Evolutionary conservation across 2,888 invertebrate species (phyloP).

Genomic region (Tipula helvola): DNA sequence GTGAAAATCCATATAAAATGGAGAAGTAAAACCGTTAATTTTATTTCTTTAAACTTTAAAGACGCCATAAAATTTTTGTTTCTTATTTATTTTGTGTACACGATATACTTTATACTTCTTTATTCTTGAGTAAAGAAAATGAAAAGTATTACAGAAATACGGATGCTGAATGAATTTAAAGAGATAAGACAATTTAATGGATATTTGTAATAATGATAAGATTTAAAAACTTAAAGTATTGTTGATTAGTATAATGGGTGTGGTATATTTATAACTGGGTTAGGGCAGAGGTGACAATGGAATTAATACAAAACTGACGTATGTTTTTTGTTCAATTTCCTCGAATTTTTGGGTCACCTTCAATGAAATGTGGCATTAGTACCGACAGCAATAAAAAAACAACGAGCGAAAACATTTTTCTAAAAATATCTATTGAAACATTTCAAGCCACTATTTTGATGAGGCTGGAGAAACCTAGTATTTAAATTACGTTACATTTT

Average conservation of each 20-base stretch:
- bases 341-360: background rate
- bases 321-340: background rate
- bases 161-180: background rate
- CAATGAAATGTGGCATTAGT: background rate
- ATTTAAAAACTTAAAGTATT: background rate
- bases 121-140: background rate
- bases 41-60: background rate
- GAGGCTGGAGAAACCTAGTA: too few relatives aligned
- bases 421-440: too few relatives aligned
- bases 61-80: background rate
- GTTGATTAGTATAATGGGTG: background rate
- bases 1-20: background rate
- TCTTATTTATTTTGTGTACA: background rate
- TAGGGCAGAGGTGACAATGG: background rate
- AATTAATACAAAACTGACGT: background rate
- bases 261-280: background rate
- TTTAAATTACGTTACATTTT: too few relatives aligned
- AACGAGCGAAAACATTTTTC: too few relatives aligned
- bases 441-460: too few relatives aligned
- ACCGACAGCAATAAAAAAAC: background rate
- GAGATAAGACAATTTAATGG: slow-evolving; percentile 4
- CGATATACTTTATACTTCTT: background rate
- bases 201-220: background rate
- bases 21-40: background rate
- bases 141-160: background rate